A percentile compares a stretch with the other conserved stretches of the same genome.
Conservation (phyloP, 2,113 vertebrate species). For the Sylvicapra grimmia region DNA sequence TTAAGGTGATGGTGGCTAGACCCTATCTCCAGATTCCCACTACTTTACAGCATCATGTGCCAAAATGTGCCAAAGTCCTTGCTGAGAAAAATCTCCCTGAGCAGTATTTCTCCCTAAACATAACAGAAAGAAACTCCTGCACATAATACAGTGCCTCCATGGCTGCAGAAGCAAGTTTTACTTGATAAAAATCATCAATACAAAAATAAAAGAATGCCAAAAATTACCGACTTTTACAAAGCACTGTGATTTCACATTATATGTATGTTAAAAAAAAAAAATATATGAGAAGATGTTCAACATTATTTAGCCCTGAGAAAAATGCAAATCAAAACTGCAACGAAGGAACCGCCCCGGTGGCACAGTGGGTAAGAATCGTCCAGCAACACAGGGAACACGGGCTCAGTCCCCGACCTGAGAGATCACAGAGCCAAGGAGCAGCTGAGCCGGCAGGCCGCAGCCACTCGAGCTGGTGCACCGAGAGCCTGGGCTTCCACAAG, state of each 20-base stretch:
- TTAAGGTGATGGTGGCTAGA: not conserved
- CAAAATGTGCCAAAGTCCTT: not conserved
- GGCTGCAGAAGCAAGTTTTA: not conserved
- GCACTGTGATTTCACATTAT: not conserved
- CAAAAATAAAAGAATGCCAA: not conserved
- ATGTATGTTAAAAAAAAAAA: not conserved
- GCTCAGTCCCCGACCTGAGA: not conserved
- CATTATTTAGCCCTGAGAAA: not conserved
- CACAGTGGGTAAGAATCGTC: not conserved
- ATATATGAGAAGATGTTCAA: not conserved
- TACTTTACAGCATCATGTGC: rapidly evolving
- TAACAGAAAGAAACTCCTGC: not conserved
- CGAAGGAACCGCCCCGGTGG: not conserved
- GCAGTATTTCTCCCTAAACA: not conserved
- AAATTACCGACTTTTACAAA: not conserved
- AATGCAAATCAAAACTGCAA: not conserved
- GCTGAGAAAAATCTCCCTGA: not conserved
- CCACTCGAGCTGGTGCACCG: not conserved
- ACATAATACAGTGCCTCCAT: not conserved
- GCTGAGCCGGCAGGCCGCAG: not conserved
- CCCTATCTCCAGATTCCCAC: not conserved
- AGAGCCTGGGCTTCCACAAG: not conserved
- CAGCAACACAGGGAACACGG: not conserved
- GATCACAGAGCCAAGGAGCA: not conserved
- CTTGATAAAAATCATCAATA: slow-evolving; percentile 1